Evolutionary conservation across 2,888 invertebrate species (phyloP), one percentile per base, ranked within the genome.

Genomic region (Euproctis similis): DNA sequence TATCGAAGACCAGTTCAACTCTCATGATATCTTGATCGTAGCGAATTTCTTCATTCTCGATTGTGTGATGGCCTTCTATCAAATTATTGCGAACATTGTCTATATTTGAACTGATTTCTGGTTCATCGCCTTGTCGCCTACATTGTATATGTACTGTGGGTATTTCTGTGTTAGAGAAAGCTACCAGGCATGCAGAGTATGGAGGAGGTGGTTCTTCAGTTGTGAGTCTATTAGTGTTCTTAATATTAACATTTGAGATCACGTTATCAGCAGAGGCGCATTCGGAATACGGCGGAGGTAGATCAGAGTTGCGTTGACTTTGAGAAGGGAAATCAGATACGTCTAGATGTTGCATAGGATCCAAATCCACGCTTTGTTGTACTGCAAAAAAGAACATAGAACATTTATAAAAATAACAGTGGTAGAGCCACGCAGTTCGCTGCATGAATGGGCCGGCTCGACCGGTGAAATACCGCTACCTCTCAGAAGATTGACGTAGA

Each of bases 131-230:
- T 2, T 22, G 26, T 11, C 28, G 12, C 4, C 30, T 46, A n/a
- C n/a, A n/a, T 4, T 48, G 52, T 32, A 66, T 47, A 9, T 60
- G 55, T 1, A 71, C 66, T 0, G 59, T 42, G 0, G 71, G 68
- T 0, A 46, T 29, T 17, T 59, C 49, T 30, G 67, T 68, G 25
- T 59, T 54, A 6, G 55, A 36, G 46, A 60, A 64, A 2, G 63
- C 36, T 0, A 66, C 63, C 45, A 60, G 60, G 37, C 71, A 72
- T 5, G 65, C 70, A 3, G 74, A 67, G 52, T 80, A 80, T 0
- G 80, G 75, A 0, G 80, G 80, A 0, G 80, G 80, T 0, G 73
- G 67, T 8, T 75, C 73, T 11, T 73, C 74, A 2, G 21, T 31
- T 24, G 36, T 30, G 19, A 32, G 28, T 8, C 14, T 29, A 19